These are phyloP conservation scores for Seriola aureovittata DNA, from an alignment of 2,113 vertebrate species.

Conservation along the genomic window DNA sequence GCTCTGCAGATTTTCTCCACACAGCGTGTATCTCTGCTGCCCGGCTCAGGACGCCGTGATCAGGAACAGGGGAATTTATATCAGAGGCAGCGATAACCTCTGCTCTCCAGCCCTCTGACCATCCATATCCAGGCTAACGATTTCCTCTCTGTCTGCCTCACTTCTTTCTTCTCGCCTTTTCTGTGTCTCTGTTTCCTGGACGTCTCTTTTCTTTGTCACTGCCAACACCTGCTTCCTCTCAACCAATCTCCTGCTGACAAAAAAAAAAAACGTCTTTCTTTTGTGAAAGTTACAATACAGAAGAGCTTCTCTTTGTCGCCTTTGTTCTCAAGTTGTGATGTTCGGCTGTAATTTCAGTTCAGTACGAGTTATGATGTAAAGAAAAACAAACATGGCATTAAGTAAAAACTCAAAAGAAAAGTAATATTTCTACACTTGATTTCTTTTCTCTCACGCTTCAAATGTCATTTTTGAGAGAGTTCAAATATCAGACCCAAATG, in stretches of 20 bases:
- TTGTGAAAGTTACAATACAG: background rate
- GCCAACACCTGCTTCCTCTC: background rate
- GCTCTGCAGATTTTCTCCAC: constrained; percentile 34
- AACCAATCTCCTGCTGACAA: background rate
- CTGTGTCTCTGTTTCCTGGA: background rate
- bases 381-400: background rate
- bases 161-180: background rate
- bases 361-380: background rate
- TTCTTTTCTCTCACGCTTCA: background rate
- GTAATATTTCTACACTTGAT: background rate
- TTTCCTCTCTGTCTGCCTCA: background rate
- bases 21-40: constrained; percentile 18
- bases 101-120: constrained; percentile 35
- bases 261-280: background rate
- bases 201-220: constrained; percentile 10
- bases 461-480: background rate
- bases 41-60: background rate
- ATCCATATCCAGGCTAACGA: constrained; percentile 17
- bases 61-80: constrained; percentile 34
- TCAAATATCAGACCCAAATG: background rate
- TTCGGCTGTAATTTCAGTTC: background rate
- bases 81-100: constrained; percentile 36
- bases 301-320: background rate
- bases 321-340: background rate
- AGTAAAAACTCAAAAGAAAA: background rate